Evolutionary conservation across 1,140 invertebrate genomes (phyloP), one percentile per base, ranked within the genome.

Genomic region (Hycleus phaleratus): DNA sequence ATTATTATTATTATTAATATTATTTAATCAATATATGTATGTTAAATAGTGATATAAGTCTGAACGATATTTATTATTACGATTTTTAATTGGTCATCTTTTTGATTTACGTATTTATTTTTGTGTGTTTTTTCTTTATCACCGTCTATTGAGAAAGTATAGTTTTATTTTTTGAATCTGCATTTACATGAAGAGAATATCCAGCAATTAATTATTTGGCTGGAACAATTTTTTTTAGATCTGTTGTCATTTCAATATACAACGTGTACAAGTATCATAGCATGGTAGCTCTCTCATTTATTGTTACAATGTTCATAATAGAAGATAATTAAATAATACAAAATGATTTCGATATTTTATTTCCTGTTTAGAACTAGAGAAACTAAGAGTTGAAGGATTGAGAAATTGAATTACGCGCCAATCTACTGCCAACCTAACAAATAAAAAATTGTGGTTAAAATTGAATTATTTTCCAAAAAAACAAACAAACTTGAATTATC

Each of bases 241-340:
- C 67, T 67, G 65, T 69, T 67, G 60, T 68, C 60, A 63, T 65
- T 49, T 39, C 24, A 26, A 66, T 65, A 66, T 63, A 64, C 61
- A 61, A 62, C 62, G 61, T 69, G 63, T 71, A 68, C 63, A 69
- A 66, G 64, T 70, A 66, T 67, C 61, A 68, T 64, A 66, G 62
- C 59, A 68, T 68, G 68, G 68, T 70, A 71, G 69, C 68, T 71
- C 66, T 70, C 67, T 69, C 64, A 69, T 68, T 71, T 71, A 67
- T 68, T 70, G 69, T 71, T 71, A 71, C 62, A 68, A 71, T 69
- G 67, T 71, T 71, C 67, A 66, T 69, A 69, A 39, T n/a, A 42
- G 9, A 42, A 71, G 63, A 63, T 68, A 68, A 69, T 68, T 68
- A 69, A 69, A 69, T 57, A 51, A 67, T 68, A 59, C 61, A 46